These are phyloP conservation scores for Bergia puertoricense DNA, from an alignment of 92 coral and sea anemone species.

Conservation along the genomic window DNA sequence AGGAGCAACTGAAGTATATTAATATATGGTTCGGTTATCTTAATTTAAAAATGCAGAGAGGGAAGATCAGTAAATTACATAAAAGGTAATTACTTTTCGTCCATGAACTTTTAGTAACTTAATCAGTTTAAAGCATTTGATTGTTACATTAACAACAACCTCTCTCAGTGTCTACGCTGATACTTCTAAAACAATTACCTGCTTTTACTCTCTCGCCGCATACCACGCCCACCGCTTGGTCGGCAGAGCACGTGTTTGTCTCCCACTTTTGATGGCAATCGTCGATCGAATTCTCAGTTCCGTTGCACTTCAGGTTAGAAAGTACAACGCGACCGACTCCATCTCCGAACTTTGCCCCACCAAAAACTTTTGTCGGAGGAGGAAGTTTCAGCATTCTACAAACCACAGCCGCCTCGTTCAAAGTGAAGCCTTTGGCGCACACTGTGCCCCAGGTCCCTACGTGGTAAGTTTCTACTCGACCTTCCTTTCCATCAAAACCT, in stretches of 20 bases:
- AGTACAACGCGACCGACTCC: not conserved
- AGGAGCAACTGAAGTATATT: too few relatives aligned
- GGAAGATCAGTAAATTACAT: too few relatives aligned
- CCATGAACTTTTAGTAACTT: too few relatives aligned
- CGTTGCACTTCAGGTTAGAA: not conserved
- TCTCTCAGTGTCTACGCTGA: too few relatives aligned
- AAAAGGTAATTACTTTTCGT: too few relatives aligned
- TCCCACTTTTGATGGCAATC: not conserved
- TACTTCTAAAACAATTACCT: not conserved
- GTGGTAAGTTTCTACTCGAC: not conserved
- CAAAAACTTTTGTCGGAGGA: not conserved
- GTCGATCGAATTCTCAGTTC: not conserved
- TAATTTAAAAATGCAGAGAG: too few relatives aligned
- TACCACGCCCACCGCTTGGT: not conserved
- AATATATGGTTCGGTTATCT: too few relatives aligned
- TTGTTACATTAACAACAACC: too few relatives aligned
- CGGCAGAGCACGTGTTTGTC: not conserved
- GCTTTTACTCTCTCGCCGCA: not conserved
- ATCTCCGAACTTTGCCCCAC: not conserved
- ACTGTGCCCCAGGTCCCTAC: slow-evolving; percentile 1
- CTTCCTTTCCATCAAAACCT: not conserved
- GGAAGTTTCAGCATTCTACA: not conserved
- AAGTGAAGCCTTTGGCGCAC: not conserved
- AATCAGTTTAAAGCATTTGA: too few relatives aligned
- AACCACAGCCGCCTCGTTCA: not conserved